phyloP scores from a whole-genome alignment of 2,888 invertebrate genomes.

The Limnephilus marmoratus region DNA sequence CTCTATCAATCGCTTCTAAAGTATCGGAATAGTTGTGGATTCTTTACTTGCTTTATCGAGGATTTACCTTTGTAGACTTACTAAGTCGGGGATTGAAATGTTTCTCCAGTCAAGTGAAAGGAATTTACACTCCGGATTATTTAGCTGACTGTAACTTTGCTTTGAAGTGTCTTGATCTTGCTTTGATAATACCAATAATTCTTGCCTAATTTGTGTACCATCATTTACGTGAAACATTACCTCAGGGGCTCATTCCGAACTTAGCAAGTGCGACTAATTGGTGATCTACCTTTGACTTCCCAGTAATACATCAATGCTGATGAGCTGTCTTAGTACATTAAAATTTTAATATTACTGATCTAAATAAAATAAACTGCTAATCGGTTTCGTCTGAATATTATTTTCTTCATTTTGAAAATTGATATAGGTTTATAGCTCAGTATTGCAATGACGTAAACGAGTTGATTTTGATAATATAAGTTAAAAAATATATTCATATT shows the following conservation, averaged over 20 bases:
- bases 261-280: slow-evolving; percentile 3
- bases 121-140: slow-evolving; percentile 12
- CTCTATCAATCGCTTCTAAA: neutral
- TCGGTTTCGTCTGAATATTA: too few species aligned
- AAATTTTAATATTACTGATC: neutral
- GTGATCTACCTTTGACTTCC: neutral
- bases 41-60: neutral
- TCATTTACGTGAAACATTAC: neutral
- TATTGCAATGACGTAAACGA: too few species aligned
- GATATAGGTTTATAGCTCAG: too few species aligned
- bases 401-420: too few species aligned
- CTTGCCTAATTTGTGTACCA: neutral
- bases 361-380: too few species aligned
- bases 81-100: neutral
- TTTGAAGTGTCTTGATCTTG: neutral
- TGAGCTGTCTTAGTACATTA: neutral
- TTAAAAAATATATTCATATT: too few species aligned
- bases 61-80: neutral
- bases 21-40: neutral
- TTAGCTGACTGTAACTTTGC: too few species aligned
- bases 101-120: neutral
- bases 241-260: neutral
- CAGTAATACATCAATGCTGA: neutral
- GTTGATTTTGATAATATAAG: too few species aligned
- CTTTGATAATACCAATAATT: neutral